Evolutionary conservation across 2,797 vertebrate genomes (phyloP), one percentile per base, ranked within the genome.

Genomic region (Cynodonichthys magdalenae): DNA sequence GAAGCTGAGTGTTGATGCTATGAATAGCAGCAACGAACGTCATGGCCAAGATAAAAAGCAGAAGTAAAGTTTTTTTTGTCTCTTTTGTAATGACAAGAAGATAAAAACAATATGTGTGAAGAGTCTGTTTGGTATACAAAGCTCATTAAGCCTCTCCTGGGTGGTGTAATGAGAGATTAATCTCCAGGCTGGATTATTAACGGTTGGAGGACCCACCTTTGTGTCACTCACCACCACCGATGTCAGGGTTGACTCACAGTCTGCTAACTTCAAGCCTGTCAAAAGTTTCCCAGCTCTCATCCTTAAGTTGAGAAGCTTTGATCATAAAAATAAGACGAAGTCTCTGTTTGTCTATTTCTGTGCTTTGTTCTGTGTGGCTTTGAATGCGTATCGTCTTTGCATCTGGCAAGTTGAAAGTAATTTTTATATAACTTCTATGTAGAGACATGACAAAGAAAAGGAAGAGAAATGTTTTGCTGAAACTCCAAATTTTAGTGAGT

Each of bases 11-110:
- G 57, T 57, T 63, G 10, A 60, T 48, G 73, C 82, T 80, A 50
- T 81, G 71, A 87, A 86, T 82, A 85, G 75, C 58, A 74, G 24
- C 31, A 53, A 47, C 50, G 19, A 20, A 73, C 24, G 42, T 63
- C 59, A 81, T 53, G 31, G 58, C 18, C 6, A 48, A 58, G 47
- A 78, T 72, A 69, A 68, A 52, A 47, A 59, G 45, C 12, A 55
- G 4, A 34, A 39, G 19, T 24, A 56, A 66, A 54, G 59, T 53
- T 8, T 62, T 54, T 68, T 57, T 55, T 14, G 4, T 8, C 31
- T 2, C 29, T 36, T 65, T 39, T 67, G 47, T 54, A 41, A 61
- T 53, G 18, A 64, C 46, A 69, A 48, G 18, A 58, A 29, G 3
- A 47, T 47, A 0, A 46, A 51, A 51, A 27, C 39, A 17, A 51